Percentiles rank a stretch among this genome's conserved stretches.
These are phyloP conservation scores for Oryzaephilus surinamensis DNA, from an alignment of 1,140 invertebrate genomes.

Conservation along the genomic window DNA sequence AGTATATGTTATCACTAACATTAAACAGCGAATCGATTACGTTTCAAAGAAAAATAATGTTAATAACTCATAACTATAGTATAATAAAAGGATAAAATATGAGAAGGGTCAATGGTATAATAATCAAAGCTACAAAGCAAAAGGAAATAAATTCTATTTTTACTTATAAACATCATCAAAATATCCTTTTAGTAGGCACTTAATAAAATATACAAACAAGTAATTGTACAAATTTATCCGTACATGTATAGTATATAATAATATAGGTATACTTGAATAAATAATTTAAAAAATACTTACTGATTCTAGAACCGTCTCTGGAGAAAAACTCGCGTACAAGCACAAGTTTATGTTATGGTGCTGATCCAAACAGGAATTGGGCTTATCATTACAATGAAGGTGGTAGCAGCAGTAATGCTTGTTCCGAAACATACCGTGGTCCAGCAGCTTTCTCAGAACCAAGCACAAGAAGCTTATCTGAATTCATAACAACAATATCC, in stretches of 20 bases:
- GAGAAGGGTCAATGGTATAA: too few species aligned
- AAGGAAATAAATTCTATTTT: too few species aligned
- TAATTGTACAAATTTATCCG: too few species aligned
- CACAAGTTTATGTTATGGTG: constrained; percentile 45
- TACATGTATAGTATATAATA: too few species aligned
- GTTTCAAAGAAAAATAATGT: not conserved
- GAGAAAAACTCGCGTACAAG: constrained; percentile 60
- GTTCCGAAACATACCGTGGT: constrained; percentile 61
- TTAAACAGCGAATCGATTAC: not conserved
- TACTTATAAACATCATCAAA: too few species aligned
- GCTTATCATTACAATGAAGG: constrained; percentile 53
- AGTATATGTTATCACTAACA: too few species aligned
- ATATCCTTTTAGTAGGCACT: too few species aligned
- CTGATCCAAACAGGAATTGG: constrained; percentile 68
- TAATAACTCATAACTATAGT: not conserved
- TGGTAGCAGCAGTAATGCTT: constrained; percentile 56
- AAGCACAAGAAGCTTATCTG: constrained; percentile 50
- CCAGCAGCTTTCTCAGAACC: constrained; percentile 59
- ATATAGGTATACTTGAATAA: too few species aligned
- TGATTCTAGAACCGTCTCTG: constrained; percentile 51
- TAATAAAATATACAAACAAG: too few species aligned
- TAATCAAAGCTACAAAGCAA: too few species aligned
- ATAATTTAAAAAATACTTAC: too few species aligned
- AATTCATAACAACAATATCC: constrained; percentile 40
- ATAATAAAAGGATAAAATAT: not conserved